phyloP scores from a whole-genome alignment of 2,113 vertebrate genomes.

The Dasypus novemcinctus region DNA sequence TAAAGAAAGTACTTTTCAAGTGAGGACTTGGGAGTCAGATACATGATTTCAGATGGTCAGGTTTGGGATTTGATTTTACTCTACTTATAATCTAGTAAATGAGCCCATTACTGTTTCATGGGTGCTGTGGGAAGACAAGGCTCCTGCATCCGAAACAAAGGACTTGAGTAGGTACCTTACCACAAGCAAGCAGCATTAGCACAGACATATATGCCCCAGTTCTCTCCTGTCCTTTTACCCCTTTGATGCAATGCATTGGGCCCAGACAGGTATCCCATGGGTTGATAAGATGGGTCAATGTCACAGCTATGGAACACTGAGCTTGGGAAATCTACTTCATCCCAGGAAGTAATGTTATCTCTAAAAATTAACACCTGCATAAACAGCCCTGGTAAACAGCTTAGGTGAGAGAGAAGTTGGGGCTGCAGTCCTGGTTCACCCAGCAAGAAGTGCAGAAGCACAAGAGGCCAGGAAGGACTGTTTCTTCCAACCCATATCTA shows the following conservation, averaged over 20 bases:
- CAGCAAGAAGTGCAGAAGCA: neutral
- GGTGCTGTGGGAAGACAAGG: neutral
- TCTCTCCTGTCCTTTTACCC: neutral
- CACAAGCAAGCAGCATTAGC: neutral
- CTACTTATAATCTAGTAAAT: neutral
- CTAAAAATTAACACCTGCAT: neutral
- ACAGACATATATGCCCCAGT: neutral
- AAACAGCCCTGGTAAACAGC: neutral
- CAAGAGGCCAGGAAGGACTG: neutral
- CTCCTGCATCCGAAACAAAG: neutral
- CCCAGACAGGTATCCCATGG: too few species aligned
- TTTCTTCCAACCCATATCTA: neutral
- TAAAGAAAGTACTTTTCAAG: neutral
- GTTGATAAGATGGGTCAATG: too few species aligned
- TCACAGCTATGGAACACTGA: neutral
- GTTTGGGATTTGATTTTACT: neutral
- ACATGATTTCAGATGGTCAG: neutral
- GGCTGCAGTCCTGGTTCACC: neutral
- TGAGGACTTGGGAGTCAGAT: neutral
- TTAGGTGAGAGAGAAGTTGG: neutral
- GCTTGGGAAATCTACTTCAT: neutral
- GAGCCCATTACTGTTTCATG: neutral
- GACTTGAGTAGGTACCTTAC: neutral
- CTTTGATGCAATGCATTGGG: rapidly evolving
- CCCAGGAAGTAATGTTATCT: neutral